A percentile compares a stretch with the other conserved stretches of the same genome.
Conservation (phyloP, 2,113 vertebrate genomes). For the Ascaphus truei region DNA sequence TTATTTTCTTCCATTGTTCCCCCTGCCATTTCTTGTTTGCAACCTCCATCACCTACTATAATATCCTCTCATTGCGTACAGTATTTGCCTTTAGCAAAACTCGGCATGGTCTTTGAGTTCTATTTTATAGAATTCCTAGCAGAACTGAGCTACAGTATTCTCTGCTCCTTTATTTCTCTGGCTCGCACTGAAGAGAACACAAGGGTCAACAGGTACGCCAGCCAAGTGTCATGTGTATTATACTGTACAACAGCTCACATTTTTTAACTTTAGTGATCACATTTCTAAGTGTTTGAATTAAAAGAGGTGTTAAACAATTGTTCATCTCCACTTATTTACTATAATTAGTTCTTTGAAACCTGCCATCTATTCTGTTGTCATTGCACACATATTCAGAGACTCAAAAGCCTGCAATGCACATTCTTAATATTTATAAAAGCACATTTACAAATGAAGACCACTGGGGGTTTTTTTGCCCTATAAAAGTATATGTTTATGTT, state of each 20-base stretch:
- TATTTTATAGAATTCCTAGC: background rate
- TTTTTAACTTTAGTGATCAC: background rate
- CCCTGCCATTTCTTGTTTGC: background rate
- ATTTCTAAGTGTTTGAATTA: too few relatives aligned
- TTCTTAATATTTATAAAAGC: too few relatives aligned
- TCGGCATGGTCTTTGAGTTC: background rate
- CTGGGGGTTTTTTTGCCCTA: too few relatives aligned
- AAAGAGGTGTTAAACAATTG: too few relatives aligned
- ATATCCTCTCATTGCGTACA: constrained; percentile 17
- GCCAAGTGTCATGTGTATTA: background rate
- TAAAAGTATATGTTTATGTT: too few relatives aligned
- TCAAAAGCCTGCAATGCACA: too few relatives aligned
- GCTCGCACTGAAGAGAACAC: background rate
- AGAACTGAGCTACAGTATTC: background rate
- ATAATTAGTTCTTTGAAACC: too few relatives aligned
- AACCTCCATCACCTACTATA: constrained; percentile 6
- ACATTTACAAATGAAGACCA: too few relatives aligned
- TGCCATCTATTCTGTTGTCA: too few relatives aligned
- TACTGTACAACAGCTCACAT: background rate
- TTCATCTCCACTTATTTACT: too few relatives aligned
- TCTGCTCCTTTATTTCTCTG: background rate
- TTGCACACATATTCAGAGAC: too few relatives aligned
- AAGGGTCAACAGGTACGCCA: background rate
- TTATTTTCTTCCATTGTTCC: constrained; percentile 16
- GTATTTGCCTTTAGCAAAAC: constrained; percentile 26